phyloP scores from a whole-genome alignment of 2,888 invertebrate species.

The Latrodectus hesperus region DNA sequence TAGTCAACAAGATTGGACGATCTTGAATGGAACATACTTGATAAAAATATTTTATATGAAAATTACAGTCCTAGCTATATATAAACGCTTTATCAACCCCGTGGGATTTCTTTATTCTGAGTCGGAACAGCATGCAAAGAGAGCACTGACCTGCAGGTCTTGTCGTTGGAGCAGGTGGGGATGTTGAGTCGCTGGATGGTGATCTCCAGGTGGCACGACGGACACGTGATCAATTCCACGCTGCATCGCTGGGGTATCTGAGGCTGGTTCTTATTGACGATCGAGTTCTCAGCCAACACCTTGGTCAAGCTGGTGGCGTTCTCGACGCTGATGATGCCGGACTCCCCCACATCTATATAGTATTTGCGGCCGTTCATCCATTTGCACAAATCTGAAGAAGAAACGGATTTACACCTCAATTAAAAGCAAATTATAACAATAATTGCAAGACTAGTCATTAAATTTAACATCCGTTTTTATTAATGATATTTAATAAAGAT shows the following conservation, averaged over 20 bases:
- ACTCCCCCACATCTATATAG: constrained; percentile 69
- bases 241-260: constrained; percentile 78
- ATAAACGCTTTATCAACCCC: too few species aligned
- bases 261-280: constrained; percentile 28
- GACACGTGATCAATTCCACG: constrained; percentile 82
- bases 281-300: background rate
- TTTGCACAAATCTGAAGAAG: constrained; percentile 62
- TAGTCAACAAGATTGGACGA: too few species aligned
- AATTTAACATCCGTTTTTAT: too few species aligned
- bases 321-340: constrained; percentile 64
- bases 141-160: constrained; percentile 76
- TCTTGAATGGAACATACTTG: too few species aligned
- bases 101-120: too few species aligned
- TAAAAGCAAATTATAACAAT: too few species aligned
- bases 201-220: constrained; percentile 81
- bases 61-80: too few species aligned
- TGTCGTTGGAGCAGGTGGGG: constrained; percentile 75
- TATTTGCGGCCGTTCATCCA: constrained; percentile 70
- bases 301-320: constrained; percentile 58
- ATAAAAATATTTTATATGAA: too few species aligned
- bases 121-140: background rate
- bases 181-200: constrained; percentile 77
- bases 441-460: too few species aligned
- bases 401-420: too few species aligned
- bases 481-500: too few species aligned